Evolutionary conservation across 2,888 invertebrate genomes (phyloP).

Genomic region (Cerastis rubricosa): DNA sequence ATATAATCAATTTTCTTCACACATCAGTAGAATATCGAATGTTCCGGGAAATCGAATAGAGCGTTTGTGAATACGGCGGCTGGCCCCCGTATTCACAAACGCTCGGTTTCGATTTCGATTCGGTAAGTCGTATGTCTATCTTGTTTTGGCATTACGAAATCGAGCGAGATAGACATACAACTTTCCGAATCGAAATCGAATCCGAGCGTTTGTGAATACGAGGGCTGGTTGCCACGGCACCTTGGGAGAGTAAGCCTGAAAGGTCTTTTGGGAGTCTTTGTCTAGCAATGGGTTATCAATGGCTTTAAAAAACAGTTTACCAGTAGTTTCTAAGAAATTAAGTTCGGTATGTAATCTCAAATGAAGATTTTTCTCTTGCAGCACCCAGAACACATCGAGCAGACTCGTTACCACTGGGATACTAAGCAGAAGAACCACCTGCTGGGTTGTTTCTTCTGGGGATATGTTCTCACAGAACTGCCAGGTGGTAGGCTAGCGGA

Average conservation of each 20-base stretch:
- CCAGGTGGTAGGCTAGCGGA: slow-evolving; percentile 97
- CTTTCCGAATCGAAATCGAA: too few species aligned
- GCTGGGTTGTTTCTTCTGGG: slow-evolving; percentile 97
- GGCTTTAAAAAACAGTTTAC: background rate
- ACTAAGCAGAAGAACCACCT: slow-evolving; percentile 95
- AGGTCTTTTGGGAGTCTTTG: background rate
- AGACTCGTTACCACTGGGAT: slow-evolving; percentile 94
- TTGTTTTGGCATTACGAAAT: too few species aligned
- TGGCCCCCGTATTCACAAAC: too few species aligned
- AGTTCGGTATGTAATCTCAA: slow-evolving; percentile 14
- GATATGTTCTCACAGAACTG: slow-evolving; percentile 96
- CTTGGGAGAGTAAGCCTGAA: background rate
- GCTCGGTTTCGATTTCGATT: too few species aligned
- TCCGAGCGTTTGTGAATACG: too few species aligned
- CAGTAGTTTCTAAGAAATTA: background rate
- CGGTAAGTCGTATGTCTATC: too few species aligned
- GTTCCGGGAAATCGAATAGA: too few species aligned
- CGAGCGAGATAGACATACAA: too few species aligned
- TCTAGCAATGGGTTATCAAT: background rate
- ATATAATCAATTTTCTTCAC: background rate
- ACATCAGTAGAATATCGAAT: background rate
- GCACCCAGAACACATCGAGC: slow-evolving; percentile 87
- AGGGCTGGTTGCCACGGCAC: background rate
- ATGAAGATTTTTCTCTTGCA: slow-evolving; percentile 62
- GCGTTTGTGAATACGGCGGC: too few species aligned